Base-by-base conservation (phyloP, 2,888 invertebrate species). In the Aphidius colemani region DNA sequence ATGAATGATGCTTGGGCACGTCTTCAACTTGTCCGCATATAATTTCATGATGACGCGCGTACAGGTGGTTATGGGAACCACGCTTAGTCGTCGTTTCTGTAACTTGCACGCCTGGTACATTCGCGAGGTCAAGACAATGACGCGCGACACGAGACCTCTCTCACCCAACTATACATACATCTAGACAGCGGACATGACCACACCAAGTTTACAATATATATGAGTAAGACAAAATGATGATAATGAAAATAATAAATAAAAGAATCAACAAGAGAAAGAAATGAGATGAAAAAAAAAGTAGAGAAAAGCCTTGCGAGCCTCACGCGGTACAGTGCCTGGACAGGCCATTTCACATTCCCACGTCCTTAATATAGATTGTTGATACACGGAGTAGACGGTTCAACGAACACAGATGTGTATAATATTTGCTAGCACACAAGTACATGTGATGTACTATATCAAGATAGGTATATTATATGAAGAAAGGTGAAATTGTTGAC, bases 301-400 rank as follows among this genome's bases (percentile, higher is more conserved):
- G 59, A 50, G 59, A 59, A 55, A 57, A 61, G 40, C 57, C 40
- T 44, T 53, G 49, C 50, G 39, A 43, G 43, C 50, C 60, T 50
- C 59, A 40, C 39, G 50, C 59, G 59, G 60, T 63, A 61, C 53
- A 61, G 61, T 53, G 59, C 50, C 66, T 61, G 69, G 67, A 67
- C 67, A 71, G 72, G 72, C 71, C 76, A 75, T 76, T 77, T 77
- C 76, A 77, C 77, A 77, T 77, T 77, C 77, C 76, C 77, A 77
- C 77, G 77, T 77, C 76, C 77, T 77, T 77, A 77, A 77, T 77
- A 77, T 76, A 77, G 76, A 76, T 77, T 75, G 71, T 73, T 76
- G 76, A 76, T 77, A 75, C 69, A 71, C 70, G 5, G 71, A 57
- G 61, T 51, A 65, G 61, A 58, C 67, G 68, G 59, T 70, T 69